Conservation (phyloP, 2,113 vertebrate genomes). For the Propithecus coquereli region DNA sequence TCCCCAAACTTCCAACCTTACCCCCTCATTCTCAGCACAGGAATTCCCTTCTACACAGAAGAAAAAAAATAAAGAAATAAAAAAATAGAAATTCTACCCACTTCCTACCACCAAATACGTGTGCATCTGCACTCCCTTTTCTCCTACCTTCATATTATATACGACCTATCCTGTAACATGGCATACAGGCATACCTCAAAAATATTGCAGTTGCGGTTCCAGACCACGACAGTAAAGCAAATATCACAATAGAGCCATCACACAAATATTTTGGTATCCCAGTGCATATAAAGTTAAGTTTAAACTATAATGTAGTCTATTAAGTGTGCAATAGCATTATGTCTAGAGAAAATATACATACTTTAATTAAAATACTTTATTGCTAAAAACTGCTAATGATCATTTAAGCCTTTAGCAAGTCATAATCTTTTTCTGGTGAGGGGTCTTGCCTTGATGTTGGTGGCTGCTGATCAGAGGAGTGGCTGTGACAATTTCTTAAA, state of each 20-base stretch:
- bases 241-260: background rate
- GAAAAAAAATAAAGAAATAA: background rate
- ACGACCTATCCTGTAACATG: background rate
- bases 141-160: background rate
- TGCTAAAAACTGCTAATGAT: background rate
- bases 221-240: background rate
- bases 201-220: background rate
- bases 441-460: background rate
- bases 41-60: background rate
- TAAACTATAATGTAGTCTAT: background rate
- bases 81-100: background rate
- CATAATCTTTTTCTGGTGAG: background rate
- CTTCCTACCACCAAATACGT: background rate
- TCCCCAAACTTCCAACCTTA: background rate
- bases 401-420: background rate
- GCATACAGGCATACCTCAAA: background rate
- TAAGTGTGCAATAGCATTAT: background rate
- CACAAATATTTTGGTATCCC: background rate
- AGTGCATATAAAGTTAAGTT: background rate
- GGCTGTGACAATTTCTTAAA: background rate
- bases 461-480: background rate
- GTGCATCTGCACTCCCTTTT: background rate
- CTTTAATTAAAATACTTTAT: background rate
- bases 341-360: background rate
- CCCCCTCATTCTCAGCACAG: background rate